Percentiles rank a stretch among this genome's conserved stretches.
phyloP scores from a whole-genome alignment of 2,888 invertebrate species.

The Leucophenga maculata region DNA sequence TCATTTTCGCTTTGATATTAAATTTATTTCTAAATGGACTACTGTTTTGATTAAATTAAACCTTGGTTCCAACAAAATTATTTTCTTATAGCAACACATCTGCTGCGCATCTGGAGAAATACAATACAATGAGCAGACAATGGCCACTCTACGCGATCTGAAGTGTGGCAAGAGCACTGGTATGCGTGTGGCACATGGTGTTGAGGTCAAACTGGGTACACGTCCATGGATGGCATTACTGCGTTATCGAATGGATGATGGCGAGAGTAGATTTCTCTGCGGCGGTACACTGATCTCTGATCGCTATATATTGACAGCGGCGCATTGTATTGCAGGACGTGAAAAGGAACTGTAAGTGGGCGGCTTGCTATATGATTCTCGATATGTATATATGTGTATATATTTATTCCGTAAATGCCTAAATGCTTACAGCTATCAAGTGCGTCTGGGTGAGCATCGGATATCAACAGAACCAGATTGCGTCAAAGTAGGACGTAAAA shows the following conservation, averaged over 20 bases:
- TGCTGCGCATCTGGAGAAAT: constrained; percentile 54
- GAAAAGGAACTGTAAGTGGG: constrained; percentile 52
- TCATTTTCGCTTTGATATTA: too few relatives aligned
- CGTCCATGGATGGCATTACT: constrained; percentile 63
- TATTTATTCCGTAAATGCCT: background rate
- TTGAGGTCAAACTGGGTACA: constrained; percentile 55
- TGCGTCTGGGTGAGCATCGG: constrained; percentile 61
- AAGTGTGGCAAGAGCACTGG: constrained; percentile 49
- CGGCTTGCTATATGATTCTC: background rate
- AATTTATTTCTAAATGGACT: background rate
- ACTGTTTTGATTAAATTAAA: background rate
- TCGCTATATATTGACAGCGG: constrained; percentile 63
- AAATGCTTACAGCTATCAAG: constrained; percentile 40
- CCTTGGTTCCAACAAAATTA: background rate
- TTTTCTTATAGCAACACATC: constrained; percentile 50
- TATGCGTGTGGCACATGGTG: constrained; percentile 53
- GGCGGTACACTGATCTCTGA: constrained; percentile 57
- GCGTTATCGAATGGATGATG: constrained; percentile 44
- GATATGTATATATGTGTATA: too few relatives aligned
- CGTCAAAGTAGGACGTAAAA: constrained; percentile 47
- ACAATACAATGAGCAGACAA: constrained; percentile 55
- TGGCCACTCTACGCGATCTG: constrained; percentile 40
- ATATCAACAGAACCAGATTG: constrained; percentile 57
- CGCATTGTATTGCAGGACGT: constrained; percentile 52
- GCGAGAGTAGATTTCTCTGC: constrained; percentile 50